These are phyloP conservation scores for Chlorospingus semifuscus DNA, from an alignment of 2,797 vertebrate genomes.

Conservation along the genomic window DNA sequence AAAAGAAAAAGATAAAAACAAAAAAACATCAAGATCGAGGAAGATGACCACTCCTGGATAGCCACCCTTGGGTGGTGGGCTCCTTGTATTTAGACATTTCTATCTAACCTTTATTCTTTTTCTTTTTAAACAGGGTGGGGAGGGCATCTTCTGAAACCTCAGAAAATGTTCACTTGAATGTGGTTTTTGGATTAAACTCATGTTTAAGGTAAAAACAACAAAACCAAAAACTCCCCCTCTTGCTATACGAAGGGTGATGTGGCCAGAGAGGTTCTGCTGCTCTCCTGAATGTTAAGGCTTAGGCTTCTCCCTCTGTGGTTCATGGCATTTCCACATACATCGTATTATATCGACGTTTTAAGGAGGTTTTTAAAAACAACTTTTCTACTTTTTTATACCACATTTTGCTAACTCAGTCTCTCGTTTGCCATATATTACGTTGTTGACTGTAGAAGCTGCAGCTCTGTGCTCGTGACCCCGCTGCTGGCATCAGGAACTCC, in stretches of 20 bases:
- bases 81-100: constrained; percentile 9
- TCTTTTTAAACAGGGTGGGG: background rate
- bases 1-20: constrained; percentile 76
- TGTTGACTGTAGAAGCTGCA: background rate
- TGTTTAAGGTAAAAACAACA: background rate
- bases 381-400: constrained; percentile 75
- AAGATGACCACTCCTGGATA: constrained; percentile 58
- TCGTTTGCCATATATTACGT: background rate
- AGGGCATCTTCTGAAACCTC: background rate
- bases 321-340: constrained; percentile 28
- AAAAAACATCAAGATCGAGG: constrained; percentile 71
- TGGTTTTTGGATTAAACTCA: background rate
- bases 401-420: constrained; percentile 68
- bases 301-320: constrained; percentile 32
- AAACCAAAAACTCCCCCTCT: background rate
- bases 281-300: constrained; percentile 2
- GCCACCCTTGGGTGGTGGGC: background rate
- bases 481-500: background rate
- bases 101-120: background rate
- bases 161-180: background rate
- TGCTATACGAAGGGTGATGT: background rate
- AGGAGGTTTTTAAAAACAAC: constrained; percentile 51
- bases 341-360: rapidly evolving
- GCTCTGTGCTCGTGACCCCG: background rate
- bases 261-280: background rate